Conservation (phyloP, 2,797 vertebrate species). For the Agapornis canus region DNA sequence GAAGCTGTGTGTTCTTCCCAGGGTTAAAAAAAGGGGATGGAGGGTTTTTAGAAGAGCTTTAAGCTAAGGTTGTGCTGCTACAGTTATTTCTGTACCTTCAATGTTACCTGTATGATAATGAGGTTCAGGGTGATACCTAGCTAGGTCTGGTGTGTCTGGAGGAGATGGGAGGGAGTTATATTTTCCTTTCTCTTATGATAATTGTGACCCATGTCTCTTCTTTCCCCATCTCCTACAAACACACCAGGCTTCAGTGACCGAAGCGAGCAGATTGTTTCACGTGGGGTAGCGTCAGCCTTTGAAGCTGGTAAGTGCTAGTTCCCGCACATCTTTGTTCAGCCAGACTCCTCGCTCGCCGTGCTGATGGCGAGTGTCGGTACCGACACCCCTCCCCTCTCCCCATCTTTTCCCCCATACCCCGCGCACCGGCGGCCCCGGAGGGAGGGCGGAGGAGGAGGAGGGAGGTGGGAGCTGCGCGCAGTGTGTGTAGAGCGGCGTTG, state of each 20-base stretch:
- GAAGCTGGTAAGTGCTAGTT: conserved; percentile 66
- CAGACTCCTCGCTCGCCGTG: not conserved
- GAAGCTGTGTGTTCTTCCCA: not conserved
- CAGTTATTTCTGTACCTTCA: not conserved
- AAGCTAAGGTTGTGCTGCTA: fast-evolving
- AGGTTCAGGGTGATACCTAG: not conserved
- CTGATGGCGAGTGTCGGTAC: not conserved
- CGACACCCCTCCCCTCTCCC: too few relatives aligned
- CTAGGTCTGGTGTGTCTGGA: conserved; percentile 64
- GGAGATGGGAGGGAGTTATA: conserved; percentile 56
- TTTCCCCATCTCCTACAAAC: conserved; percentile 64
- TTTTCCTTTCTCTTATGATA: conserved; percentile 42
- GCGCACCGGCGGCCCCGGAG: not conserved
- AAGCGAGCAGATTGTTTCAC: conserved; percentile 70
- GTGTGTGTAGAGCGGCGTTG: not conserved
- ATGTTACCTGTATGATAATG: not conserved
- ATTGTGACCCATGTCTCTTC: conserved; percentile 63
- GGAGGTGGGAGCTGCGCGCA: not conserved
- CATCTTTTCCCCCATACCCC: not conserved
- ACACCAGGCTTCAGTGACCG: conserved; percentile 70
- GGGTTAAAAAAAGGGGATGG: not conserved
- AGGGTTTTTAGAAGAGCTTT: not conserved
- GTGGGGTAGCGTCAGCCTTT: conserved; percentile 69
- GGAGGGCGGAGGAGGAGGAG: not conserved
- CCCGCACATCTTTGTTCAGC: not conserved